These are phyloP conservation scores for Typhlichthys eigenmanni DNA, from an alignment of 2,797 vertebrate genomes.

Conservation along the genomic window DNA sequence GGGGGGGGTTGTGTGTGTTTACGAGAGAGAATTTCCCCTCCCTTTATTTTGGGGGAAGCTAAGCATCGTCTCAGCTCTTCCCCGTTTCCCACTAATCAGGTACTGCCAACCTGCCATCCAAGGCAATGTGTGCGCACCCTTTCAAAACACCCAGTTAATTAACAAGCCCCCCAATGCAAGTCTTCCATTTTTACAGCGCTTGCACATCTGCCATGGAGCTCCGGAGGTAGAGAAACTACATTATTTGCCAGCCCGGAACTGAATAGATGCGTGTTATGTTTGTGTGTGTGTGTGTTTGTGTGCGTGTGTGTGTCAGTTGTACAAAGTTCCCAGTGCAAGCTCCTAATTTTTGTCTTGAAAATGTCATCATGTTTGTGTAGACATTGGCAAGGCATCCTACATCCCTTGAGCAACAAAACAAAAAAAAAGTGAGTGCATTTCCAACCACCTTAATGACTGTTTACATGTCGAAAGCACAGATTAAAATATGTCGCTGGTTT, in stretches of 20 bases:
- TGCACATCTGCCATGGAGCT: constrained; percentile 72
- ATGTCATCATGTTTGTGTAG: constrained; percentile 55
- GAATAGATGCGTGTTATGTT: constrained; percentile 55
- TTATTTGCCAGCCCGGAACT: constrained; percentile 65
- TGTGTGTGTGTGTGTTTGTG: constrained; percentile 14
- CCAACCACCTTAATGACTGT: constrained; percentile 70
- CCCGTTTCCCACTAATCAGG: constrained; percentile 76
- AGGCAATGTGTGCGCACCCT: constrained; percentile 63
- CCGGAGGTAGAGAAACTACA: constrained; percentile 65
- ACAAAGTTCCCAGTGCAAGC: constrained; percentile 54
- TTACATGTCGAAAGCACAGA: constrained; percentile 64
- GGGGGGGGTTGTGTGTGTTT: constrained; percentile 7
- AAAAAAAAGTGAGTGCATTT: constrained; percentile 51
- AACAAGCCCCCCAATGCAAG: constrained; percentile 70
- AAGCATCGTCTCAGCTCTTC: constrained; percentile 65
- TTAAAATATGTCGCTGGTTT: constrained; percentile 66
- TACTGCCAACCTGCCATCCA: constrained; percentile 82
- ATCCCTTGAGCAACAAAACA: constrained; percentile 62
- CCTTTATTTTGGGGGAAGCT: constrained; percentile 75
- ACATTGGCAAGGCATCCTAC: constrained; percentile 56
- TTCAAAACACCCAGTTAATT: constrained; percentile 78
- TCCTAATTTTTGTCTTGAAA: constrained; percentile 37
- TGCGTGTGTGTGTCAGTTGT: constrained; percentile 52
- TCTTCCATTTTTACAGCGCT: constrained; percentile 61
- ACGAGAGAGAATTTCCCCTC: constrained; percentile 38